Evolutionary conservation across 2,797 vertebrate genomes (phyloP), one percentile per base, ranked within the genome.

Genomic region (Mormyrus proboscirostris): DNA sequence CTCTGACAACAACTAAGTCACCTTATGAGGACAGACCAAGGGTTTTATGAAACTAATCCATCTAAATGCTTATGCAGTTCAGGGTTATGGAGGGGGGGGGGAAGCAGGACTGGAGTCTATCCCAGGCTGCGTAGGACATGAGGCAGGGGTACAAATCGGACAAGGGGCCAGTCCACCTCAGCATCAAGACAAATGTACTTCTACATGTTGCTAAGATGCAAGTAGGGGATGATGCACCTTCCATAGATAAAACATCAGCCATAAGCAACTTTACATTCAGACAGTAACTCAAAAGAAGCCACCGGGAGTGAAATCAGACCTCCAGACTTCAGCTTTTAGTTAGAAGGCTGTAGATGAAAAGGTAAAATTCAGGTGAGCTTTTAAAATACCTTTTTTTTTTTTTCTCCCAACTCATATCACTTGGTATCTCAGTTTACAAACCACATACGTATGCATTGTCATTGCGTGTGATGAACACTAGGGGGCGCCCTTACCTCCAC

Each of bases 401-500:
- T 33, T 0, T 0, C 16, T 19, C 55, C 1, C 55, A 33, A 38
- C 29, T 76, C 69, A 41, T 16, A 76, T 76, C 33, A 76, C 14
- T 76, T 59, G 14, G 9, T 3, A 41, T 76, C 1, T 38, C 29
- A 38, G 10, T 73, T 41, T 19, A 38, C 33, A 1, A 44, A 44
- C 73, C 38, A 79, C 73, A 41, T 44, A 9, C 0, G 1, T 10
- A 7, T 25, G 82, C 82, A 84, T n/a, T 29, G 44, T 50, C 49
- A 6, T 29, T 0, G n/a, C 82, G 14, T 6, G 82, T 25, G 1
- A 14, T 2, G 44, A 7, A 8, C 82, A 25, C 82, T 50, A 51
- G 89, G 47, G 50, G 19, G 86, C 90, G 88, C 84, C 94, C 97
- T 99, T 98, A 99, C 98, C 98, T 99, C 96, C 90, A 98, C 96